Percentiles rank a stretch among this genome's conserved stretches.
These are phyloP conservation scores for Eubasilissa regina DNA, from an alignment of 1,140 invertebrate species.

Conservation along the genomic window DNA sequence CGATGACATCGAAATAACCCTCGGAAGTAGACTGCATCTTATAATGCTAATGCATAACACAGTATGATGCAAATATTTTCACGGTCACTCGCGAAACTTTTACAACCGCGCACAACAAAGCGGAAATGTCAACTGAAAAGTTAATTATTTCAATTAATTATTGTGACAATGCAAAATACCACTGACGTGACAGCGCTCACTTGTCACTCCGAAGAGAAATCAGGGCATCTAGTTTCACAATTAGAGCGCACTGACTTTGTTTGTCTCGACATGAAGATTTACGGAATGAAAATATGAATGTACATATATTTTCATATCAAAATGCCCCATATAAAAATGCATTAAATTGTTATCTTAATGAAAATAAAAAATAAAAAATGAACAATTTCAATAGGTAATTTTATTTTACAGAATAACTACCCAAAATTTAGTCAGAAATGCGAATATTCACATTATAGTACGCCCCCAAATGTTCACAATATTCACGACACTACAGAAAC, in stretches of 20 bases:
- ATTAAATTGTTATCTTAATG: not conserved
- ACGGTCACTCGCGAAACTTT: slow-evolving; percentile 27
- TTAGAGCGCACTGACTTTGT: not conserved
- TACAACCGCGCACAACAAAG: slow-evolving; percentile 30
- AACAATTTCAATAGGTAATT: not conserved
- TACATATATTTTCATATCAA: slow-evolving; percentile 30
- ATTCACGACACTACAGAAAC: slow-evolving; percentile 10
- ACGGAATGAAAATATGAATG: slow-evolving; percentile 10
- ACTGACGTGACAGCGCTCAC: not conserved
- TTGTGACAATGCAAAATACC: slow-evolving; percentile 37
- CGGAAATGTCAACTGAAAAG: slow-evolving; percentile 38
- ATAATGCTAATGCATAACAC: slow-evolving; percentile 7
- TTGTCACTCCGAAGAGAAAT: not conserved
- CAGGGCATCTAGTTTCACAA: not conserved
- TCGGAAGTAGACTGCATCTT: slow-evolving; percentile 69
- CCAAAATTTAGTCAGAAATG: slow-evolving; percentile 8
- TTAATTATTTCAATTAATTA: slow-evolving; percentile 41
- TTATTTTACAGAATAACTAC: not conserved
- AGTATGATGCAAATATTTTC: slow-evolving; percentile 16
- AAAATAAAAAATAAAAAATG: slow-evolving; percentile 15
- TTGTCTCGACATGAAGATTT: slow-evolving; percentile 1
- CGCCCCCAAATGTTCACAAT: slow-evolving; percentile 46
- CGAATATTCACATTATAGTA: slow-evolving; percentile 32
- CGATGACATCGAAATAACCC: slow-evolving; percentile 64
- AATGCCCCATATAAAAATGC: slow-evolving; percentile 4